Conservation (phyloP, 2,113 vertebrate genomes). For the Ptilorrhoa leucosticta region DNA sequence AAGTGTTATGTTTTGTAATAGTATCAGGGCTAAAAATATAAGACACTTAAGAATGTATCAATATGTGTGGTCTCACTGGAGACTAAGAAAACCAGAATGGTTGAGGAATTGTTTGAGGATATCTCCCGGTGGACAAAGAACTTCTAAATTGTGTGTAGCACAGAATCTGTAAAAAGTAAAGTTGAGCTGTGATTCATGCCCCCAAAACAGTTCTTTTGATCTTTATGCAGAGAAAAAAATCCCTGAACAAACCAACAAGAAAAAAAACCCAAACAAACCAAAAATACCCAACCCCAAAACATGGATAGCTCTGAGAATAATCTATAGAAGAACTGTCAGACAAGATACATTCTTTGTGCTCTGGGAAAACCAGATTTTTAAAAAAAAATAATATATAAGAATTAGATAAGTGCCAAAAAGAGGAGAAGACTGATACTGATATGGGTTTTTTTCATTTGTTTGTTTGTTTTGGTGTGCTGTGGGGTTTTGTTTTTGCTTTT, state of each 20-base stretch:
- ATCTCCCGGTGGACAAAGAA: background rate
- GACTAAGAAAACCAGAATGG: background rate
- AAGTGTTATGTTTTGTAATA: background rate
- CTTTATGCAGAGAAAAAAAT: background rate
- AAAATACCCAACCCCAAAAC: background rate
- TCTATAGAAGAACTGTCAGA: background rate
- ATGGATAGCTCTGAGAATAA: background rate
- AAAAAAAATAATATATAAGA: no score
- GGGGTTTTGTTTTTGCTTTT: no score
- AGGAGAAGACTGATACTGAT: background rate
- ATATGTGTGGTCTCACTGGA: background rate
- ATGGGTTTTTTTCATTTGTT: background rate
- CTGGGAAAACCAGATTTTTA: background rate
- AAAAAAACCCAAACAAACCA: background rate
- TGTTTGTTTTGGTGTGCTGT: background rate
- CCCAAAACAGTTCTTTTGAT: background rate
- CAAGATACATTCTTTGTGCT: background rate
- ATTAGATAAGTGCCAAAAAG: background rate
- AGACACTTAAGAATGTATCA: background rate
- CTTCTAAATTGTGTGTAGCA: background rate
- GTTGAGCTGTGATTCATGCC: background rate
- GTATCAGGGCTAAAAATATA: background rate
- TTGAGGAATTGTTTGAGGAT: background rate
- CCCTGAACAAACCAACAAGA: background rate
- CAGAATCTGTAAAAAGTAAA: background rate